These are phyloP conservation scores for Holothuria glaberrima DNA, from an alignment of 35 echinoderm and acorn worm genomes.

Conservation along the genomic window DNA sequence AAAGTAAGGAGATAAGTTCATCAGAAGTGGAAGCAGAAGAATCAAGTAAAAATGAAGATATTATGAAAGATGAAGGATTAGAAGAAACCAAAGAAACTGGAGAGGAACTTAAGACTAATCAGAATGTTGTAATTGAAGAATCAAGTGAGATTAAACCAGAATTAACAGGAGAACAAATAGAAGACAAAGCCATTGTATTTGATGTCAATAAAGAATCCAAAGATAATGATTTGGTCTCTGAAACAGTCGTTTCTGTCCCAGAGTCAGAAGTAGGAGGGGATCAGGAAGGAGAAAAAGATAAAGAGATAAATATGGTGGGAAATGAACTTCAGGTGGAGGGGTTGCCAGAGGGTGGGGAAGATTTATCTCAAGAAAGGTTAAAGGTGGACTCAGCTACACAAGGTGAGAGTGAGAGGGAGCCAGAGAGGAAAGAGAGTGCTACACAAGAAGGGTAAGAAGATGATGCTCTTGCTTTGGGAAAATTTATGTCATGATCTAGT, in stretches of 20 bases:
- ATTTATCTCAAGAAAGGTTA: constrained; percentile 13
- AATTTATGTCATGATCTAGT: too few relatives aligned
- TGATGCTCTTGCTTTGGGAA: not conserved
- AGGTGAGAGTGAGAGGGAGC: constrained; percentile 5
- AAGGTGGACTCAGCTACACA: constrained; percentile 77
- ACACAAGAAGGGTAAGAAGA: not conserved
- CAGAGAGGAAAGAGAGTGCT: constrained; percentile 35
- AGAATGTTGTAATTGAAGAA: not conserved
- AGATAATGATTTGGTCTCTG: not conserved
- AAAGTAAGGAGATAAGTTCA: constrained; percentile 21
- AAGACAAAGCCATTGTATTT: constrained; percentile 40
- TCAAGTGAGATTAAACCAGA: not conserved
- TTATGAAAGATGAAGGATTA: not conserved
- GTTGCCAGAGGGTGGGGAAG: not conserved
- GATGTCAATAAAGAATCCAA: not conserved
- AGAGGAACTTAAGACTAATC: not conserved
- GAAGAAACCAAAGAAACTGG: not conserved
- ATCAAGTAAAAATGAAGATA: not conserved
- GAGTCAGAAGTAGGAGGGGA: not conserved
- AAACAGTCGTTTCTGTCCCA: constrained; percentile 25
- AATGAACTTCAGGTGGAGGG: not conserved
- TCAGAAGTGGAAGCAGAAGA: not conserved
- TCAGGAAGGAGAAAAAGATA: not conserved
- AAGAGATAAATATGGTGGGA: constrained; percentile 11
- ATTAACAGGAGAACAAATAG: constrained; percentile 10